phyloP scores from a whole-genome alignment of 2,888 invertebrate genomes.

The Teinopalpus imperialis region DNA sequence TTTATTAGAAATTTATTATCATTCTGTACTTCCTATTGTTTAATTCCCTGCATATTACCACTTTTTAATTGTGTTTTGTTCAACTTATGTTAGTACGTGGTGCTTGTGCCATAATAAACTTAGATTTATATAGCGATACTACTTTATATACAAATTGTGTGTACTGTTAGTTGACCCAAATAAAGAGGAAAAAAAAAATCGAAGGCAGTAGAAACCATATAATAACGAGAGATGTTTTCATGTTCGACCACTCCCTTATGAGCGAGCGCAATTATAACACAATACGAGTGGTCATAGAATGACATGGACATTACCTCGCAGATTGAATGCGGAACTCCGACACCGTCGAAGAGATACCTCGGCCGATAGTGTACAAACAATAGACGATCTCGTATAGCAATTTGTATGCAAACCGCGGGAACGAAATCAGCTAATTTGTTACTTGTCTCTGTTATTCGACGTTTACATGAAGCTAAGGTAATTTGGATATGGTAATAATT shows the following conservation, averaged over 20 bases:
- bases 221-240: constrained; percentile 34
- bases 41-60: no score
- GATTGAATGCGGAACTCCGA: constrained; percentile 49
- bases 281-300: constrained; percentile 29
- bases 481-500: constrained; percentile 33
- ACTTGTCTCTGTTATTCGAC: constrained; percentile 56
- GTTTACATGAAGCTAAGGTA: constrained; percentile 32
- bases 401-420: constrained; percentile 72
- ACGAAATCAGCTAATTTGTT: constrained; percentile 62
- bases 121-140: no score
- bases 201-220: no score
- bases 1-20: no score
- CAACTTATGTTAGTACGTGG: no score
- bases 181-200: no score
- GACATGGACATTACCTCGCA: constrained; percentile 29
- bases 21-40: no score
- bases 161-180: no score
- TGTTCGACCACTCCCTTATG: constrained; percentile 25
- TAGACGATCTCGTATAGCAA: constrained; percentile 64
- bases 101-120: no score
- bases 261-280: constrained; percentile 27
- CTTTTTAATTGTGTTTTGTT: no score
- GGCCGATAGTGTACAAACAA: constrained; percentile 55
- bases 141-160: no score
- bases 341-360: constrained; percentile 37